A percentile compares a stretch with the other conserved stretches of the same genome.
Evolutionary conservation across 2,797 vertebrate genomes (phyloP).

Genomic region (Odontamblyopus lacepedii): DNA sequence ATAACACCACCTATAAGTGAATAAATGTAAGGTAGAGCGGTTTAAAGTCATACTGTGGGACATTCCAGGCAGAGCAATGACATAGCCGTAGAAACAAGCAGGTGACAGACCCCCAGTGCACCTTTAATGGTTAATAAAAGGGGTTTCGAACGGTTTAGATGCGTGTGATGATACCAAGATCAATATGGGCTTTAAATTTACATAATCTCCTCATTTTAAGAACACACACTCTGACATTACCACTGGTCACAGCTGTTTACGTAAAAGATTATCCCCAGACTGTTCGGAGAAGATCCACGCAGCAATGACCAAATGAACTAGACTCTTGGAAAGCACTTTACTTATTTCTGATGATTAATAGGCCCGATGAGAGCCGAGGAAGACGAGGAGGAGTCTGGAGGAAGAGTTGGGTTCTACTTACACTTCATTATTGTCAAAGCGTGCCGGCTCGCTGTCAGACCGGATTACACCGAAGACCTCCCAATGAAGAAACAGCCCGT

Average conservation of each 20-base stretch:
- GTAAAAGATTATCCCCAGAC: not conserved
- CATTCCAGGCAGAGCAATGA: no score
- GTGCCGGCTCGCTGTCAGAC: conserved; percentile 27
- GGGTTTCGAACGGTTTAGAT: not conserved
- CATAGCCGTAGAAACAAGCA: no score
- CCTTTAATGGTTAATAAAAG: no score
- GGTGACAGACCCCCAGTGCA: no score
- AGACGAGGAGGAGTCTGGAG: conserved; percentile 27
- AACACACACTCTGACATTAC: not conserved
- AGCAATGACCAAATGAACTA: conserved; percentile 25
- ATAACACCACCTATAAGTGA: no score
- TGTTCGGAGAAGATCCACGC: conserved; percentile 2
- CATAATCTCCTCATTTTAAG: not conserved
- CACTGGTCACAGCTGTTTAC: conserved; percentile 14
- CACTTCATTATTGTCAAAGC: conserved; percentile 44
- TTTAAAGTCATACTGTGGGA: no score
- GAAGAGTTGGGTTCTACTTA: conserved; percentile 42
- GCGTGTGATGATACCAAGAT: not conserved
- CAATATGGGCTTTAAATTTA: not conserved
- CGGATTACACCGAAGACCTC: conserved; percentile 24
- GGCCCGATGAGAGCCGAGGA: conserved; percentile 8
- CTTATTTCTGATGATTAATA: conserved; percentile 43
- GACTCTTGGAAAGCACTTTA: conserved; percentile 14
- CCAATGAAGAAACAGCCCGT: conserved; percentile 11
- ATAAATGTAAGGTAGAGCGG: no score